Evolutionary conservation across 2,113 vertebrate species (phyloP).

Genomic region (Chloropsis hardwickii): DNA sequence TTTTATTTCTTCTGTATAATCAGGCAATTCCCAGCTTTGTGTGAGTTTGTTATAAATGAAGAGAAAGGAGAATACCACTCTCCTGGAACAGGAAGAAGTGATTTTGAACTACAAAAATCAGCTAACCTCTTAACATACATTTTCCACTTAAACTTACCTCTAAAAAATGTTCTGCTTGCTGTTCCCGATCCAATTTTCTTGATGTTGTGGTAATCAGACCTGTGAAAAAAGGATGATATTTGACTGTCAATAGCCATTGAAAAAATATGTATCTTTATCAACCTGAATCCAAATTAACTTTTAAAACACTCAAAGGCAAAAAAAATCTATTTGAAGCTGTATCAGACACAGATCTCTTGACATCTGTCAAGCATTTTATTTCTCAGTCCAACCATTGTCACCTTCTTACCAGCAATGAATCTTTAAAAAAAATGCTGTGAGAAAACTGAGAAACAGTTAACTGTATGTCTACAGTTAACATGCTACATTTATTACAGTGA

Average conservation of each 20-base stretch:
- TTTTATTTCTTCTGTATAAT: neutral
- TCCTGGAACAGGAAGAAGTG: neutral
- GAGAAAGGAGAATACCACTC: neutral
- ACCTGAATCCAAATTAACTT: constrained; percentile 1
- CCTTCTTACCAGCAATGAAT: neutral
- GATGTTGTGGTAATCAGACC: constrained; percentile 94
- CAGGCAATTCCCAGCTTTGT: neutral
- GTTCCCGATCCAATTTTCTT: constrained; percentile 92
- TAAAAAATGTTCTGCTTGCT: constrained; percentile 92
- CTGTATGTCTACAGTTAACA: neutral
- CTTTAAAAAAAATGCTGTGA: neutral
- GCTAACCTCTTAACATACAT: neutral
- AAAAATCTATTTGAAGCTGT: neutral
- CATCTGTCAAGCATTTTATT: neutral
- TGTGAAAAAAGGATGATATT: constrained; percentile 70
- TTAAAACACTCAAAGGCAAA: neutral
- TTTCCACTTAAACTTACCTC: constrained; percentile 78
- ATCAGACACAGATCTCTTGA: neutral
- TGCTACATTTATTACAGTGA: neutral
- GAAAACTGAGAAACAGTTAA: neutral
- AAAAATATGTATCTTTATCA: neutral
- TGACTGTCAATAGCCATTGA: constrained; percentile 42
- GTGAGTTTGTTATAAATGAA: neutral
- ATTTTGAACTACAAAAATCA: neutral
- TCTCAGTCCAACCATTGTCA: neutral